Evolutionary conservation across 2,797 vertebrate species (phyloP).

Genomic region (Anomalospiza imberbis): DNA sequence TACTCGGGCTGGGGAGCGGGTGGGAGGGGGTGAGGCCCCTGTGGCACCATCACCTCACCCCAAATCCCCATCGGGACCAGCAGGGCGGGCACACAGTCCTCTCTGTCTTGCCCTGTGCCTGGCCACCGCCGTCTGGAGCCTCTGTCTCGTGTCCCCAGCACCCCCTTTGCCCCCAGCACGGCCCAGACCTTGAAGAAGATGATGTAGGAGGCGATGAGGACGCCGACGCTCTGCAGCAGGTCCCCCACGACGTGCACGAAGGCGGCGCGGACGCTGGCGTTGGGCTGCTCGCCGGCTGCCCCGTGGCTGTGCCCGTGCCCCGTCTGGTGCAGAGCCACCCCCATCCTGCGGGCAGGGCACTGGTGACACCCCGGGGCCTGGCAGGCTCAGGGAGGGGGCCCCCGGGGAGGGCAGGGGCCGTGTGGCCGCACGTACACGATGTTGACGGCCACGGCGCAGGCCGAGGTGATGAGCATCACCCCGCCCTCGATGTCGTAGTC

Average conservation of each 20-base stretch:
- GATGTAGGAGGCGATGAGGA: constrained; percentile 83
- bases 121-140: neutral
- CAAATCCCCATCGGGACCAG: neutral
- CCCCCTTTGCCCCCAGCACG: neutral
- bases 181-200: constrained; percentile 84
- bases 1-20: constrained; percentile 71
- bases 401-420: rapidly evolving
- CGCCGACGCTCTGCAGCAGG: constrained; percentile 86
- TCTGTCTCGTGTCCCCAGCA: rapidly evolving
- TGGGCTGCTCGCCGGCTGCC: constrained; percentile 40
- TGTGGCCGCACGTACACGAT: constrained; percentile 74
- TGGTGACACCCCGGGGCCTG: rapidly evolving
- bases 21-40: neutral
- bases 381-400: rapidly evolving
- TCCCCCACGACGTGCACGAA: constrained; percentile 90
- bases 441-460: constrained; percentile 84
- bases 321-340: constrained; percentile 85
- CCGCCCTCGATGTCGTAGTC: constrained; percentile 82
- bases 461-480: constrained; percentile 88
- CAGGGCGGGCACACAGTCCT: rapidly evolving
- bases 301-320: constrained; percentile 75
- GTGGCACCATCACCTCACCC: rapidly evolving
- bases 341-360: constrained; percentile 78
- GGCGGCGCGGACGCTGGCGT: constrained; percentile 86
- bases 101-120: rapidly evolving